These are phyloP conservation scores for Hydra vulgaris DNA, from an alignment of 30 jellyfish, hydroid and myxozoan species.

Conservation along the genomic window DNA sequence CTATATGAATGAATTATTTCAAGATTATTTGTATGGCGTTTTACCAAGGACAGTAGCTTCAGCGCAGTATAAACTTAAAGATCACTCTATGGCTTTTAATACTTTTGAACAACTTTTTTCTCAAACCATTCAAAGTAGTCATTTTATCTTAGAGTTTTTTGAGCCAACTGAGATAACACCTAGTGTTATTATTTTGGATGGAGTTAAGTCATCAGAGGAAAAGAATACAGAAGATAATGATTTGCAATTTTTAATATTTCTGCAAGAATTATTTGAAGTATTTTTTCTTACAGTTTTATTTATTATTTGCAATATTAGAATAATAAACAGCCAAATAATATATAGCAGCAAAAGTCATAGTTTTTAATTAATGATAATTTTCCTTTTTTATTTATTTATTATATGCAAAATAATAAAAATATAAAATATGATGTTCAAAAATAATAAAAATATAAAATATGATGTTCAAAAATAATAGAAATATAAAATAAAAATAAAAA, in stretches of 20 bases:
- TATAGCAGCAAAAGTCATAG: no score
- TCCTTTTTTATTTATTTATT: no score
- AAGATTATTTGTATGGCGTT: slow-evolving; percentile 45
- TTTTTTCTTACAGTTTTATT: background rate
- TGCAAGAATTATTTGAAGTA: slow-evolving; percentile 72
- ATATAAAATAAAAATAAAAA: no score
- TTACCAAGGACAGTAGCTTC: slow-evolving; percentile 59
- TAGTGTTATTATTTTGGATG: background rate
- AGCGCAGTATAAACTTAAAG: slow-evolving; percentile 62
- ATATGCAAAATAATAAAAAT: no score
- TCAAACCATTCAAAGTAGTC: slow-evolving; percentile 41
- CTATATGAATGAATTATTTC: slow-evolving; percentile 51
- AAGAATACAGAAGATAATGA: slow-evolving; percentile 49
- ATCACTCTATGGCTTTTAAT: slow-evolving; percentile 32
- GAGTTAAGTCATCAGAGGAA: slow-evolving; percentile 39
- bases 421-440: no score
- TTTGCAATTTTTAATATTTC: slow-evolving; percentile 42
- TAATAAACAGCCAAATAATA: no score
- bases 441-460: no score
- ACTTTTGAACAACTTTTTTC: slow-evolving; percentile 48
- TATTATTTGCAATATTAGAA: no score
- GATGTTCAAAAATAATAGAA: no score
- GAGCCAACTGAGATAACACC: background rate
- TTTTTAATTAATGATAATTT: no score
- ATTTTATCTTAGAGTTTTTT: slow-evolving; percentile 40